These are phyloP conservation scores for Grallaria varia DNA, from an alignment of 2,113 vertebrate species.

Conservation along the genomic window DNA sequence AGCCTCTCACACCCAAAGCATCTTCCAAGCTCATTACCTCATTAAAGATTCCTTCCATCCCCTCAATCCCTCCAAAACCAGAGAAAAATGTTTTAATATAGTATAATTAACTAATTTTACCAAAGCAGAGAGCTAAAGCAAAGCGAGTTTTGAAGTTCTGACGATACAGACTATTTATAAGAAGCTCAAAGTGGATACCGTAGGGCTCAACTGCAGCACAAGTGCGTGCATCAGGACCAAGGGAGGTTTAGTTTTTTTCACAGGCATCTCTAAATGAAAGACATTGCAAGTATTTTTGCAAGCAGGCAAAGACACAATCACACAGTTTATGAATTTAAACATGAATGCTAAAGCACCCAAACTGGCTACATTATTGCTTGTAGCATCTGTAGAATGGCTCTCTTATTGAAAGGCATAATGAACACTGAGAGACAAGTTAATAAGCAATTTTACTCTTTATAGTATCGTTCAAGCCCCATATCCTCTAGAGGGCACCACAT, in stretches of 20 bases:
- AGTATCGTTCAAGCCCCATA: slow-evolving; percentile 14
- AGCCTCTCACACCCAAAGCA: neutral
- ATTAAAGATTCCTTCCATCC: neutral
- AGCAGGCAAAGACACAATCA: neutral
- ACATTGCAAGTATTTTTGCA: neutral
- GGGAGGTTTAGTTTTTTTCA: neutral
- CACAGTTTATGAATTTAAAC: neutral
- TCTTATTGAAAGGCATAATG: slow-evolving; percentile 36
- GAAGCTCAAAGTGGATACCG: neutral
- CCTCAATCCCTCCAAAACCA: neutral
- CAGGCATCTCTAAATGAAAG: neutral
- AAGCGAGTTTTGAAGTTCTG: neutral
- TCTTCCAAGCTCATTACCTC: neutral
- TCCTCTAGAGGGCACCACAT: slow-evolving; percentile 64
- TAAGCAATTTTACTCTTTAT: slow-evolving; percentile 54
- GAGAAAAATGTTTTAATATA: neutral
- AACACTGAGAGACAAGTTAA: slow-evolving; percentile 45
- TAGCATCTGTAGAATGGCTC: slow-evolving; percentile 8
- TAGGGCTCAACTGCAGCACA: neutral
- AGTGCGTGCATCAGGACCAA: accelerated
- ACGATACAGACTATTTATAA: neutral
- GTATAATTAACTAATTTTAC: neutral
- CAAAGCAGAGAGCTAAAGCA: neutral
- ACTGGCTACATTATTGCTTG: neutral
- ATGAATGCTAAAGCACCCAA: neutral